Evolutionary conservation across 2,797 vertebrate species (phyloP), one percentile per base, ranked within the genome.

Genomic region (Rhynchonycteris naso): DNA sequence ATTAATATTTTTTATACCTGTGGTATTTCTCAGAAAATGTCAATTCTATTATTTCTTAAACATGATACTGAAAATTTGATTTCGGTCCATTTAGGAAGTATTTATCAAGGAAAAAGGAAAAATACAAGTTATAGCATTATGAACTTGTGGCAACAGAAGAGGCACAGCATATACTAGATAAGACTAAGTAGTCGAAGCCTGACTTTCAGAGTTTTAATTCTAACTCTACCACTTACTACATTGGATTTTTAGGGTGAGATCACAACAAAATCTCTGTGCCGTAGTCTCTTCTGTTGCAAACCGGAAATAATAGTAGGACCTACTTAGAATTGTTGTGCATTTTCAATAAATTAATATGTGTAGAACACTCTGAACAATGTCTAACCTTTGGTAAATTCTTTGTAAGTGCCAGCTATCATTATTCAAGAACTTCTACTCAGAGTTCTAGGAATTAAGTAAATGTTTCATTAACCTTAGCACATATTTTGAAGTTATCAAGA

Each of bases 1-100:
- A 75, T n/a, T 30, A 71, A 52, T 58, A 33, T 81, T 92, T 33
- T 86, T 94, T 50, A 33, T 58, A 65, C 13, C 30, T 87, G 22
- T 33, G 15, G 1, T 66, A 35, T 71, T 92, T 72, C 59, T 90
- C 38, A 71, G 66, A 88, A 96, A 75, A 78, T 18, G 14, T 13
- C n/a, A 69, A 66, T 35, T 78, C 24, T 88, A 21, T 76, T 87
- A 58, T 94, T 90, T 93, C 61, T 74, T 52, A 90, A 72, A 90
- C 24, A 58, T 4, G 61, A 12, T 66, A 61, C 80, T 71, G 92
- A 95, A 56, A 35, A 74, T 81, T 89, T 59, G 54, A 38, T 88
- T 89, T 58, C 78, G 63, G 54, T 76, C 28, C 43, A 89, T 56
- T 38, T 72, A 79, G 58, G 30, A 61, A 56, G 69, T 79, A 56